Conservation (phyloP, 1,140 invertebrate genomes). For the Augochlora pura region DNA sequence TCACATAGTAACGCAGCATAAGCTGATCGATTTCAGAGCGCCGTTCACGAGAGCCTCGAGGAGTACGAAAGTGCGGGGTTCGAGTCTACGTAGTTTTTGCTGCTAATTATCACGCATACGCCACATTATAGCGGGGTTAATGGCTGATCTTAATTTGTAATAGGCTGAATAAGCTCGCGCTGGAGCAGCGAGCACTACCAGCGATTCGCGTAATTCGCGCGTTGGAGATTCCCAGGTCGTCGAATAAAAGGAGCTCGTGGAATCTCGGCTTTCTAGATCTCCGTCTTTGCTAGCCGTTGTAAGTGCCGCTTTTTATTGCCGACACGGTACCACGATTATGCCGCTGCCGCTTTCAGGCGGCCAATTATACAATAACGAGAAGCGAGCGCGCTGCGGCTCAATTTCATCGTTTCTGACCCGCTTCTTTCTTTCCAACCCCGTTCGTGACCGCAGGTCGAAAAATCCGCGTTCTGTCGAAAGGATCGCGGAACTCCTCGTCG, state of each 20-base stretch:
- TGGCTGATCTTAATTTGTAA: conserved; percentile 45
- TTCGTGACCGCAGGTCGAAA: background rate
- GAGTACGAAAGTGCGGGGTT: background rate
- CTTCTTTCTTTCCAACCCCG: conserved; percentile 18
- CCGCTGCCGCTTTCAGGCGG: conserved; percentile 48
- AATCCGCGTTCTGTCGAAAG: too few relatives aligned
- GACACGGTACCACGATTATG: conserved; percentile 32
- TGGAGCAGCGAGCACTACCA: background rate
- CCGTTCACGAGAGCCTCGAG: background rate
- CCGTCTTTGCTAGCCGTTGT: conserved; percentile 18
- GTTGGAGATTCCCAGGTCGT: conserved; percentile 44
- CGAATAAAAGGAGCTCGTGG: conserved; percentile 37
- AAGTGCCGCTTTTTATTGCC: conserved; percentile 53
- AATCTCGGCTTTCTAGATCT: conserved; percentile 59
- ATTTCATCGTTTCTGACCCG: conserved; percentile 50
- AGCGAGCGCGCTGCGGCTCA: conserved; percentile 18
- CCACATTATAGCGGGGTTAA: conserved; percentile 38
- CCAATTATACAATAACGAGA: conserved; percentile 59
- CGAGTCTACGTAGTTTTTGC: background rate
- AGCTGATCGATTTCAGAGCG: background rate
- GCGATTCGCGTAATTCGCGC: conserved; percentile 26
- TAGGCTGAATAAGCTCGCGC: background rate
- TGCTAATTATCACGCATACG: conserved; percentile 30
- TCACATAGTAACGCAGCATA: background rate
- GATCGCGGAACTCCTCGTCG: too few relatives aligned